Base-by-base conservation (phyloP, 1,140 invertebrate species). In the Euura lappo region DNA sequence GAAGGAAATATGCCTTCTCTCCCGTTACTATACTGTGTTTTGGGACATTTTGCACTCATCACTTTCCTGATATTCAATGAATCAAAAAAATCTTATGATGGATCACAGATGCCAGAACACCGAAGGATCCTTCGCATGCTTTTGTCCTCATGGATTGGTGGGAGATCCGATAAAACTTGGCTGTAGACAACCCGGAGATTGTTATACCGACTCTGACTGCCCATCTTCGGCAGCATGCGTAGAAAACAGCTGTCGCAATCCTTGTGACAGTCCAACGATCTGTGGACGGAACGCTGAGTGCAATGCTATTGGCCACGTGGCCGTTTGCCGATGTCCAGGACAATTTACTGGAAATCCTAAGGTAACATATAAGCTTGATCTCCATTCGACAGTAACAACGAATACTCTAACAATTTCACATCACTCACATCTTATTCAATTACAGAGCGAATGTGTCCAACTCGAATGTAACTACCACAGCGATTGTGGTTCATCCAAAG, bases 221-320 rank as follows among this genome's bases (percentile, higher is more conserved):
- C 93, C 95, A 1, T 87, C 90, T 10, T 91, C 92, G 47, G 94
- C 95, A 2, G 90, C 92, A 72, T 97, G 96, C 79, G 83, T 92
- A 11, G 92, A 95, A 68, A 92, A 93, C 72, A 91, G 90, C 68
- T 97, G 96, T 78, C 90, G 91, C 67, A 95, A 96, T 88, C 95
- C 95, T 1, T 98, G 96, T 83, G 91, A 92, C 65, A 83, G 85
- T 6, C 73, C 86, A 3, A 87, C 88, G 11, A 86, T 89, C 1
- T 97, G 96, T 81, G 95, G 95, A 3, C 86, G 87, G 72, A 94
- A 94, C 81, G 93, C 96, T 2, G 88, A 93, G 66, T 97, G 96
- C 82, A 78, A 89, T 43, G 91, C 93, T 1, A 82, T 87, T 28
- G 88, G 90, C 28, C 95, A 96, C 80, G 85, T 90, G 73, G 90